These are phyloP conservation scores for Formicarius rufipectus DNA, from an alignment of 2,113 vertebrate species.

Conservation along the genomic window DNA sequence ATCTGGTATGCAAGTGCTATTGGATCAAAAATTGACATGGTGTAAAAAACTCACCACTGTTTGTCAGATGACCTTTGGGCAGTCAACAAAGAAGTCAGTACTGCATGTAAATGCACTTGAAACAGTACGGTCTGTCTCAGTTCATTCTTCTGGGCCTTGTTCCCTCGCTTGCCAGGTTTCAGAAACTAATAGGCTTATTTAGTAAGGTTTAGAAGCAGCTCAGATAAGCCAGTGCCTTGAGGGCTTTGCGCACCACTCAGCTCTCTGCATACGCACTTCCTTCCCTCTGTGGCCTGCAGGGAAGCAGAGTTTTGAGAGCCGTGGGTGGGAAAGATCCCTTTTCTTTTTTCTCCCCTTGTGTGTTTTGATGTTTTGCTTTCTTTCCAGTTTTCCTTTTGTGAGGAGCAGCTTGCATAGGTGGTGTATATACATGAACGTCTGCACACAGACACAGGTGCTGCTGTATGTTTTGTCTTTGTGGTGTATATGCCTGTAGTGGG, in stretches of 20 bases:
- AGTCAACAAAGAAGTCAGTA: neutral
- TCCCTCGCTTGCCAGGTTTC: conserved; percentile 16
- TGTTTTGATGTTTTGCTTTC: conserved; percentile 11
- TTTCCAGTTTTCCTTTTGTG: neutral
- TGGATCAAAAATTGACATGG: conserved; percentile 42
- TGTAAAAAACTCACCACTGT: conserved; percentile 42
- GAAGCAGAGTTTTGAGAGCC: neutral
- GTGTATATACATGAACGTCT: neutral
- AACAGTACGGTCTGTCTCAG: neutral
- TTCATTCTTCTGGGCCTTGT: conserved; percentile 26
- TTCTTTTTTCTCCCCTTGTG: neutral
- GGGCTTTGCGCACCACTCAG: conserved; percentile 15
- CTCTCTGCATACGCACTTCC: neutral
- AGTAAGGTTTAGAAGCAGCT: conserved; percentile 34
- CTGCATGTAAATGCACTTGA: conserved; percentile 27
- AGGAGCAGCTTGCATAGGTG: neutral
- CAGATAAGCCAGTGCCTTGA: conserved; percentile 30
- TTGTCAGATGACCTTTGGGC: conserved; percentile 67
- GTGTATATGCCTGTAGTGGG: neutral
- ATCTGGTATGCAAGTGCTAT: conserved; percentile 31
- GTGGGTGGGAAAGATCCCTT: neutral
- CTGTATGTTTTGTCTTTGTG: neutral
- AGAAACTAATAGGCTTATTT: conserved; percentile 58
- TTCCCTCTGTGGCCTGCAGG: neutral
- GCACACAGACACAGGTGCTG: neutral